phyloP scores from a whole-genome alignment of 2,797 vertebrate species.

The Chaenodraco wilsoni region DNA sequence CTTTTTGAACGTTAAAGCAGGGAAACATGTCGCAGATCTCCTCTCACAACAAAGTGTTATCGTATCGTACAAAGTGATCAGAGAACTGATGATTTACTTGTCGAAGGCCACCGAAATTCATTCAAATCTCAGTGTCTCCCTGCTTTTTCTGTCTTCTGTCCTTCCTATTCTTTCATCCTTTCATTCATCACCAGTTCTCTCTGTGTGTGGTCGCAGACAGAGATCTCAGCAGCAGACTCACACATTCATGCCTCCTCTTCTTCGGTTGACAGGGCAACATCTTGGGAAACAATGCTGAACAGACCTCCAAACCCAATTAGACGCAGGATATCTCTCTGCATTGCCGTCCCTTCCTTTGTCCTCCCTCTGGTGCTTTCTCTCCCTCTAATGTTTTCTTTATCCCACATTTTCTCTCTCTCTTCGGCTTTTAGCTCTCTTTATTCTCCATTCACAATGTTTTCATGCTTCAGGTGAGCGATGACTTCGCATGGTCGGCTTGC shows the following conservation, averaged over 20 bases:
- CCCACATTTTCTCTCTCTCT: constrained; percentile 2
- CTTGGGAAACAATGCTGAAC: constrained; percentile 45
- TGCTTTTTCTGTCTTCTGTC: neutral
- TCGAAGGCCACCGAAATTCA: neutral
- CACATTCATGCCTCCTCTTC: constrained; percentile 52
- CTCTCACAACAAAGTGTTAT: neutral
- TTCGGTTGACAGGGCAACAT: constrained; percentile 62
- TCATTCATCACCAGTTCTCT: constrained; percentile 10
- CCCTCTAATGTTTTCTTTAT: constrained; percentile 4
- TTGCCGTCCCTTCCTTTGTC: constrained; percentile 20
- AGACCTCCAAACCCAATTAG: constrained; percentile 68
- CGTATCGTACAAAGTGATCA: neutral
- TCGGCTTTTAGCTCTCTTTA: constrained; percentile 3
- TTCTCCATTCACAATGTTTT: constrained; percentile 15
- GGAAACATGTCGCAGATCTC: too few species aligned
- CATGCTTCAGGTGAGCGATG: constrained; percentile 16
- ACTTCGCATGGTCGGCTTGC: constrained; percentile 11
- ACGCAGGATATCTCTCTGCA: constrained; percentile 31
- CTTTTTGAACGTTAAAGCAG: too few species aligned
- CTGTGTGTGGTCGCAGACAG: constrained; percentile 15
- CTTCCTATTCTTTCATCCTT: constrained; percentile 16
- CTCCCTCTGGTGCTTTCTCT: constrained; percentile 7
- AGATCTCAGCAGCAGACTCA: constrained; percentile 35
- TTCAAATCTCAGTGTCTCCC: neutral
- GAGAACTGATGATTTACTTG: neutral